Conservation (phyloP, 1,140 invertebrate species). For the Mesaphorura yosii region DNA sequence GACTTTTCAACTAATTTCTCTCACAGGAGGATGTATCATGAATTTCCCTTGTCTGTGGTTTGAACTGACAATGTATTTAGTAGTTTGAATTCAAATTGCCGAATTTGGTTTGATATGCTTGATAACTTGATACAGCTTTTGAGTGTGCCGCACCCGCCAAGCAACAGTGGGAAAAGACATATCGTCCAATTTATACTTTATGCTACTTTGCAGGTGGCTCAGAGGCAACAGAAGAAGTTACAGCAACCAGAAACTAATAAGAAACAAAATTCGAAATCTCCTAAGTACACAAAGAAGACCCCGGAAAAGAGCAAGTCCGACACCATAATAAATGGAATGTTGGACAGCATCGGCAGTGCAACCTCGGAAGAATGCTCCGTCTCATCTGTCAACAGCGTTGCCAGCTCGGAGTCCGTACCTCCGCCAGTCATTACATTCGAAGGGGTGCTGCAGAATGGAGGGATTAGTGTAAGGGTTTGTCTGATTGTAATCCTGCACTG, state of each 20-base stretch:
- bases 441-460: slow-evolving; percentile 19
- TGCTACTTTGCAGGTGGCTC: slow-evolving; percentile 21
- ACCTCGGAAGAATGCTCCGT: slow-evolving; percentile 20
- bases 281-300: slow-evolving; percentile 19
- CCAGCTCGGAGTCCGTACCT: background rate
- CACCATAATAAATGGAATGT: slow-evolving; percentile 25
- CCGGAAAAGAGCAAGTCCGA: slow-evolving; percentile 34
- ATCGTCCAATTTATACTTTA: too few relatives aligned
- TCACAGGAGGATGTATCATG: too few relatives aligned
- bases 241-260: slow-evolving; percentile 25
- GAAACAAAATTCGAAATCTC: too few relatives aligned
- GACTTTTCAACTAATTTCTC: too few relatives aligned
- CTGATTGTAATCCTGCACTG: too few relatives aligned
- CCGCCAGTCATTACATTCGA: slow-evolving; percentile 20
- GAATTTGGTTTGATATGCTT: too few relatives aligned
- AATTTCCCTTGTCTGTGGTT: too few relatives aligned
- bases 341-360: slow-evolving; percentile 25
- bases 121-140: too few relatives aligned
- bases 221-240: slow-evolving; percentile 36
- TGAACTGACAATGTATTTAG: too few relatives aligned
- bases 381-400: slow-evolving; percentile 25
- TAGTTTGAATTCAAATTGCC: too few relatives aligned
- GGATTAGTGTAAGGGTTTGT: background rate
- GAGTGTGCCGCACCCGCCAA: too few relatives aligned
- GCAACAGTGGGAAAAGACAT: too few relatives aligned